Evolutionary conservation across 2,888 invertebrate genomes (phyloP).

Genomic region (Agrilus cyanescens): DNA sequence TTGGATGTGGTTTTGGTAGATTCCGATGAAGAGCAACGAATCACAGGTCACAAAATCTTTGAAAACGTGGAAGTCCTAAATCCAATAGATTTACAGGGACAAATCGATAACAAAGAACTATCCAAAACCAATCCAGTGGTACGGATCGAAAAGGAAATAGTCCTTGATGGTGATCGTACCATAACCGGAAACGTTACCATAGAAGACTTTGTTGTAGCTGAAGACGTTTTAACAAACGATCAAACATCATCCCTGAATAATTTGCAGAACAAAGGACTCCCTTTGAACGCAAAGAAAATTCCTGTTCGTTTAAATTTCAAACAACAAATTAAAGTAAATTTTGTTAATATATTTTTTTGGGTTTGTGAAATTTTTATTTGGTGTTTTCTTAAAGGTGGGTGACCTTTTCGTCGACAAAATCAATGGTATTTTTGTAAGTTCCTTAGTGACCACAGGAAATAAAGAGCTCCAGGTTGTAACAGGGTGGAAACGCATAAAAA

Average conservation of each 20-base stretch:
- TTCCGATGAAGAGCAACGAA: slow-evolving; percentile 31
- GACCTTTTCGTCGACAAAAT: slow-evolving; percentile 34
- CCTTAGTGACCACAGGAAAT: slow-evolving; percentile 33
- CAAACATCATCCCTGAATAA: slow-evolving; percentile 25
- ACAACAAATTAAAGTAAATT: slow-evolving; percentile 28
- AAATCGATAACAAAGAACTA: slow-evolving; percentile 34
- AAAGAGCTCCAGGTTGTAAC: slow-evolving; percentile 35
- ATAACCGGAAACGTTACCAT: slow-evolving; percentile 40
- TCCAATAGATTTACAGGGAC: slow-evolving; percentile 36
- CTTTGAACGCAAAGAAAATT: slow-evolving; percentile 27
- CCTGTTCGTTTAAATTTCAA: slow-evolving; percentile 29
- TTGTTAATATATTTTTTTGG: neutral
- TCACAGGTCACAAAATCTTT: slow-evolving; percentile 36
- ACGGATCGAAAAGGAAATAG: slow-evolving; percentile 33
- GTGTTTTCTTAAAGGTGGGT: slow-evolving; percentile 22
- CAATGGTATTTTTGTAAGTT: slow-evolving; percentile 33
- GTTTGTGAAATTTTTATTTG: slow-evolving; percentile 2
- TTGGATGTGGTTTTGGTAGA: slow-evolving; percentile 37
- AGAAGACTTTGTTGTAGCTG: slow-evolving; percentile 28
- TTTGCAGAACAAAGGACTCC: slow-evolving; percentile 28
- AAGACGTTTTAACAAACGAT: slow-evolving; percentile 25
- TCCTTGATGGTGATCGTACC: slow-evolving; percentile 31
- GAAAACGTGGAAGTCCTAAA: slow-evolving; percentile 35
- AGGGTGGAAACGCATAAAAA: slow-evolving; percentile 37
- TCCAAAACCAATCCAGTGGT: slow-evolving; percentile 36